phyloP scores from a whole-genome alignment of 2,888 invertebrate species.

The Parnassius smintheus region DNA sequence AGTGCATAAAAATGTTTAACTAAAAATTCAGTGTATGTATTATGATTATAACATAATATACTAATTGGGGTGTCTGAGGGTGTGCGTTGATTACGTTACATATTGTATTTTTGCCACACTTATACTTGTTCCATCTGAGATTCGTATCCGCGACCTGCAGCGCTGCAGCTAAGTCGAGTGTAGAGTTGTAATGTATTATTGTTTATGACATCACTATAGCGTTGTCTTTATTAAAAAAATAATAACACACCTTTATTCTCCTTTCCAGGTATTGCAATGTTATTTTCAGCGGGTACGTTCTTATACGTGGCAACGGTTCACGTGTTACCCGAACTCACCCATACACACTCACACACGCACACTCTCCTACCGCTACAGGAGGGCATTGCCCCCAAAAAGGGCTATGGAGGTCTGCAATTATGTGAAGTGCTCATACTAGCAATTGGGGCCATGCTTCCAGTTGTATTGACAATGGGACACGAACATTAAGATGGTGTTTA shows the following conservation, averaged over 20 bases:
- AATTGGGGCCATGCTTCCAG: constrained; percentile 92
- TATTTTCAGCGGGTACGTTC: constrained; percentile 99
- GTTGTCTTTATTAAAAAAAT: too few species aligned
- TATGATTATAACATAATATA: too few species aligned
- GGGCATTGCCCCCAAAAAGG: constrained; percentile 50
- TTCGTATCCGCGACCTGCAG: too few species aligned
- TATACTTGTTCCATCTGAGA: too few species aligned
- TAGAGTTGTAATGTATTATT: too few species aligned
- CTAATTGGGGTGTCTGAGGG: too few species aligned
- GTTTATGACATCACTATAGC: too few species aligned
- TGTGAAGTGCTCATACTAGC: constrained; percentile 92
- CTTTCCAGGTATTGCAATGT: constrained; percentile 91
- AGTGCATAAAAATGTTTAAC: too few species aligned
- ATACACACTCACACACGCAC: constrained; percentile 65
- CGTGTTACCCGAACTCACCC: constrained; percentile 96
- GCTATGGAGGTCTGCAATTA: constrained; percentile 83
- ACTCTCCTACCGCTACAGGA: constrained; percentile 61
- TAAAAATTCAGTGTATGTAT: too few species aligned
- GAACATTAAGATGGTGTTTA: constrained; percentile 83
- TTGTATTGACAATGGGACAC: constrained; percentile 95
- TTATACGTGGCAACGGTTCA: constrained; percentile 99
- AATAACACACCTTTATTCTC: neutral
- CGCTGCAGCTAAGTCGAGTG: too few species aligned
- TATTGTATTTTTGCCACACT: too few species aligned
- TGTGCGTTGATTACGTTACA: too few species aligned